Percentiles rank a stretch among this genome's conserved stretches.
Conservation (phyloP, 1,140 invertebrate genomes). For the Brachionus manjavacas region DNA sequence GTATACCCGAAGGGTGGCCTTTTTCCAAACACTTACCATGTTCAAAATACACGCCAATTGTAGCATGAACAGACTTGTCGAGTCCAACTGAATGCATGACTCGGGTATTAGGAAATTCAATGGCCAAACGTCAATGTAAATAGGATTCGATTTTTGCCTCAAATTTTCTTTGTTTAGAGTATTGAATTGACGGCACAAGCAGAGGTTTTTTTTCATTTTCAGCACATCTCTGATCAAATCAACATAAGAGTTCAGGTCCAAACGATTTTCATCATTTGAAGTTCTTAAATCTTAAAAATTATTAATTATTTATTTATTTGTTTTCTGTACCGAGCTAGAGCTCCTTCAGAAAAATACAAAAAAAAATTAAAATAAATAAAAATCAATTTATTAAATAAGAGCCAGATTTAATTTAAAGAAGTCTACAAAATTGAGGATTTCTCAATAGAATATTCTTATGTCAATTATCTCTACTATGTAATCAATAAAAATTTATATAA, state of each 20-base stretch:
- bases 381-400: no score
- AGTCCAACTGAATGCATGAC: slow-evolving; percentile 61
- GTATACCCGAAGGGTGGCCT: slow-evolving; percentile 72
- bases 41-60: slow-evolving; percentile 93
- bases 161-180: slow-evolving; percentile 37
- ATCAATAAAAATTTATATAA: no score
- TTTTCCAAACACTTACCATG: slow-evolving; percentile 64
- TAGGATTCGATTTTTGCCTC: slow-evolving; percentile 58
- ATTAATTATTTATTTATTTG: no score
- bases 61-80: slow-evolving; percentile 80
- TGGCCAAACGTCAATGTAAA: slow-evolving; percentile 93
- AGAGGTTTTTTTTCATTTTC: slow-evolving; percentile 87
- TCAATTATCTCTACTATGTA: no score
- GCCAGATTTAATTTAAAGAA: no score
- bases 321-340: no score
- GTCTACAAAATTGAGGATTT: no score
- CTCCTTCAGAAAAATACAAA: no score
- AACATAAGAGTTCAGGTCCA: slow-evolving; percentile 70
- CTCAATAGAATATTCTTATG: no score
- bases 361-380: no score
- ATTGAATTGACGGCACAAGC: slow-evolving; percentile 51
- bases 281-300: slow-evolving; percentile 21
- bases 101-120: slow-evolving; percentile 56
- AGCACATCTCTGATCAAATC: slow-evolving; percentile 76
- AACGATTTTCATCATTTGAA: slow-evolving; percentile 45